These are phyloP conservation scores for Nyctereutes procyonoides DNA, from an alignment of 2,113 vertebrate species.

Conservation along the genomic window DNA sequence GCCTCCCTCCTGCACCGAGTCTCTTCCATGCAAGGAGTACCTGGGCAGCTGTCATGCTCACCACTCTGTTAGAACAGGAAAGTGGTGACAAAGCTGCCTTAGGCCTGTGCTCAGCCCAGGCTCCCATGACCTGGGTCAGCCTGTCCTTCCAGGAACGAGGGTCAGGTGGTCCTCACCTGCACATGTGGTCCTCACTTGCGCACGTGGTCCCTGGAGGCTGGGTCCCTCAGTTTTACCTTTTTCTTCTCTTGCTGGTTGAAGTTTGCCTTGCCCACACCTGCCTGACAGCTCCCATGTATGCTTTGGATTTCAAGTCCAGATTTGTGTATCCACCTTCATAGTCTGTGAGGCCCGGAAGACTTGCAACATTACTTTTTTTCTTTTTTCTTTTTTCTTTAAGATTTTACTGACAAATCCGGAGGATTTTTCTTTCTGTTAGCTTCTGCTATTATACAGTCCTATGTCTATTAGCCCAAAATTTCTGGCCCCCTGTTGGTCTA, in stretches of 20 bases:
- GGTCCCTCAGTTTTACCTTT: not conserved
- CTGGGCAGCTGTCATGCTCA: not conserved
- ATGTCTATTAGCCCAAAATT: not conserved
- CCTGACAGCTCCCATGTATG: not conserved
- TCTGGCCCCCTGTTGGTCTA: not conserved
- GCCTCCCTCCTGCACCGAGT: not conserved
- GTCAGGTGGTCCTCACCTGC: not conserved
- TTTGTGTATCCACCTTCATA: not conserved
- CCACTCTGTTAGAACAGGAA: not conserved
- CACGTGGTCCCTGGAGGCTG: not conserved
- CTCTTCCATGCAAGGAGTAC: accelerated
- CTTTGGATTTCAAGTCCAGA: not conserved
- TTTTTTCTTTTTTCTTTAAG: not conserved
- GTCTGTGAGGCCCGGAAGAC: not conserved
- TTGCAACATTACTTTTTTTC: not conserved
- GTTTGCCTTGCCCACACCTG: not conserved
- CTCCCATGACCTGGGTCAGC: not conserved
- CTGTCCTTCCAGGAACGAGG: not conserved
- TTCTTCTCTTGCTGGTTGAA: not conserved
- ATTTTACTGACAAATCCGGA: not conserved
- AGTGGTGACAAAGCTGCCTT: no score
- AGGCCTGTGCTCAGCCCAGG: not conserved
- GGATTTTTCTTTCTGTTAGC: not conserved
- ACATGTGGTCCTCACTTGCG: no score
- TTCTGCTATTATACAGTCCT: not conserved